A percentile compares a stretch with the other conserved stretches of the same genome.
Evolutionary conservation across 2,797 vertebrate genomes (phyloP).

Genomic region (Melanotaenia parkinsoni): DNA sequence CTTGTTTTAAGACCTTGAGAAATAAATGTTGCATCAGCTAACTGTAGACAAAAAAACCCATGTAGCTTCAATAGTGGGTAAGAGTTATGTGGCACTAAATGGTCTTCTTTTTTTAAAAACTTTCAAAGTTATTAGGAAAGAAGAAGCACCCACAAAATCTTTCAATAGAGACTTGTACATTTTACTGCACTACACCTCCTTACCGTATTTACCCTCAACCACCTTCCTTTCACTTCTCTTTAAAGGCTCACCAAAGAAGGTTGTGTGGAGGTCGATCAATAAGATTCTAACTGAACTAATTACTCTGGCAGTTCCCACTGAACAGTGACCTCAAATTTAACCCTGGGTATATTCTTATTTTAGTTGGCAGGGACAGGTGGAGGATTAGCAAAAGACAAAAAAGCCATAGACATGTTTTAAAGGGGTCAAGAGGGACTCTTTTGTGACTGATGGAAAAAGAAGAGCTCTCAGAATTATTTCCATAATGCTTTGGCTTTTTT

Average conservation of each 20-base stretch:
- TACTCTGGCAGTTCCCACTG: constrained; percentile 54
- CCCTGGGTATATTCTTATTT: constrained; percentile 29
- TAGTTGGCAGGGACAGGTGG: constrained; percentile 3
- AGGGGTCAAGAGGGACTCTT: constrained; percentile 20
- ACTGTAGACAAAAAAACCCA: constrained; percentile 41
- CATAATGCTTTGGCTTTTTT: neutral
- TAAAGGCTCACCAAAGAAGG: constrained; percentile 60
- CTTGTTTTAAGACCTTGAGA: constrained; percentile 7
- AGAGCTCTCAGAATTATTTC: neutral
- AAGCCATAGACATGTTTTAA: constrained; percentile 26
- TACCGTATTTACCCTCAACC: constrained; percentile 6
- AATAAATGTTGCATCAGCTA: constrained; percentile 28
- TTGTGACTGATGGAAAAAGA: constrained; percentile 13
- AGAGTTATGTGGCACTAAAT: constrained; percentile 45
- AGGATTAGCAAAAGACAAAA: constrained; percentile 5
- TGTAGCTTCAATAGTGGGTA: constrained; percentile 14
- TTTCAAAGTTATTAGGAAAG: constrained; percentile 24
- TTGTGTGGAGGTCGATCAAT: constrained; percentile 67
- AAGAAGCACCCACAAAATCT: constrained; percentile 16
- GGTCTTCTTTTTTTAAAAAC: constrained; percentile 40
- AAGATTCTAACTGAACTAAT: constrained; percentile 70
- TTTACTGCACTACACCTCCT: constrained; percentile 29
- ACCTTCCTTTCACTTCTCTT: constrained; percentile 26
- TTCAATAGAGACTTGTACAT: constrained; percentile 26
- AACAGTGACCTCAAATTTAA: constrained; percentile 58